These are phyloP conservation scores for Drosophila cognata DNA, from an alignment of 2,888 invertebrate species.

Conservation along the genomic window DNA sequence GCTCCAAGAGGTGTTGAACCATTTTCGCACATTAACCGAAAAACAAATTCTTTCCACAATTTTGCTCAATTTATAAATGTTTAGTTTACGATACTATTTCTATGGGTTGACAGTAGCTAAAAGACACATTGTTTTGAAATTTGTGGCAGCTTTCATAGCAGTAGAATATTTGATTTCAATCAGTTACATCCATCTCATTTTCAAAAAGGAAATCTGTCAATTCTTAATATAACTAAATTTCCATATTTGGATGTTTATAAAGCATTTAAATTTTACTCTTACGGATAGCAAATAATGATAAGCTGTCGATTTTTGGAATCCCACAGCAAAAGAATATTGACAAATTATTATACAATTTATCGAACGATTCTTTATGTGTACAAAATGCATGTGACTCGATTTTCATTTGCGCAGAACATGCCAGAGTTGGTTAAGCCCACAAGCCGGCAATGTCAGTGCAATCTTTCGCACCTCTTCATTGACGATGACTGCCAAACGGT, in stretches of 20 bases:
- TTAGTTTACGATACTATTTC: not conserved
- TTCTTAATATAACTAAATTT: not conserved
- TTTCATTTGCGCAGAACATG: not conserved
- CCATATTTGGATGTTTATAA: not conserved
- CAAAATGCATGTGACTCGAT: not conserved
- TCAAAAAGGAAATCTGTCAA: too few relatives aligned
- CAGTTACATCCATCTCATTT: too few relatives aligned
- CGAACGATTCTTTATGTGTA: not conserved
- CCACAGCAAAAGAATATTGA: not conserved
- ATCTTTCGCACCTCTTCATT: conserved; percentile 47
- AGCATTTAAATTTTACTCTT: not conserved
- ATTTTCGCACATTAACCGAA: conserved; percentile 26
- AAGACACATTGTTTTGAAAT: not conserved
- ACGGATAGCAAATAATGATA: not conserved
- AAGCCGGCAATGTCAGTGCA: not conserved
- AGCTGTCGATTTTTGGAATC: not conserved
- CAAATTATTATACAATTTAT: not conserved
- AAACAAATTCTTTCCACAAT: not conserved
- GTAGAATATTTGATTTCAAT: not conserved
- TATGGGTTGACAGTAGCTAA: not conserved
- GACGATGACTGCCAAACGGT: conserved; percentile 2
- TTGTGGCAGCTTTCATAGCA: not conserved
- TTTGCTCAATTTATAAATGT: not conserved
- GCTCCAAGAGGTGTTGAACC: conserved; percentile 25
- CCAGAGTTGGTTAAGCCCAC: not conserved